Evolutionary conservation across 2,797 vertebrate species (phyloP).

Genomic region (Heterohyrax brucei): DNA sequence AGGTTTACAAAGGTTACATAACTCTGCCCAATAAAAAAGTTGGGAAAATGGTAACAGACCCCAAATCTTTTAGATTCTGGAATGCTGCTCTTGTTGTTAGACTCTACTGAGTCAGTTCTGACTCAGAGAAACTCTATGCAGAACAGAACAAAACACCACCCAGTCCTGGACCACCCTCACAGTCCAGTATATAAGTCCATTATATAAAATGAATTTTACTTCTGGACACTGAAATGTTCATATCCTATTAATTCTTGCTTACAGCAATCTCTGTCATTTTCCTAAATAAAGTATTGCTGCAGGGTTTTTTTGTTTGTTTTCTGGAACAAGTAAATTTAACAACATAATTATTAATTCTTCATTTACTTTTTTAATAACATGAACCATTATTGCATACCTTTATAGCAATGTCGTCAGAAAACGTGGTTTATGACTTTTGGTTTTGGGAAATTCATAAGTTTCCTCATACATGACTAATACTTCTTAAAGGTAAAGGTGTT

Average conservation of each 20-base stretch:
- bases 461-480: background rate
- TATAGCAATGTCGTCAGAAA: conserved; percentile 32
- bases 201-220: background rate
- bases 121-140: too few species aligned
- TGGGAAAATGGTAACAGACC: background rate
- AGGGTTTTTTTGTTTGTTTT: conserved; percentile 5
- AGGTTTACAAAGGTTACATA: conserved; percentile 22
- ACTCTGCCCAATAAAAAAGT: background rate
- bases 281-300: background rate
- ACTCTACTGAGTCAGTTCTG: background rate
- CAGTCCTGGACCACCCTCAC: background rate
- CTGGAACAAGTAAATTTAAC: conserved; percentile 51
- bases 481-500: background rate
- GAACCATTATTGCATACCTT: conserved; percentile 41
- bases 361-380: background rate
- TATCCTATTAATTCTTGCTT: background rate
- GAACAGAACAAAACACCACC: background rate
- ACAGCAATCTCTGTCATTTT: conserved; percentile 5
- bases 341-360: conserved; percentile 58
- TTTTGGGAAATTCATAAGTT: conserved; percentile 5
- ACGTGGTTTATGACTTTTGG: conserved; percentile 43
- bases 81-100: background rate
- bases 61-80: background rate
- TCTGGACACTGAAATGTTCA: background rate
- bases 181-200: background rate